Evolutionary conservation across 1,140 invertebrate genomes (phyloP).

Genomic region (Acromyrmex charruanus): DNA sequence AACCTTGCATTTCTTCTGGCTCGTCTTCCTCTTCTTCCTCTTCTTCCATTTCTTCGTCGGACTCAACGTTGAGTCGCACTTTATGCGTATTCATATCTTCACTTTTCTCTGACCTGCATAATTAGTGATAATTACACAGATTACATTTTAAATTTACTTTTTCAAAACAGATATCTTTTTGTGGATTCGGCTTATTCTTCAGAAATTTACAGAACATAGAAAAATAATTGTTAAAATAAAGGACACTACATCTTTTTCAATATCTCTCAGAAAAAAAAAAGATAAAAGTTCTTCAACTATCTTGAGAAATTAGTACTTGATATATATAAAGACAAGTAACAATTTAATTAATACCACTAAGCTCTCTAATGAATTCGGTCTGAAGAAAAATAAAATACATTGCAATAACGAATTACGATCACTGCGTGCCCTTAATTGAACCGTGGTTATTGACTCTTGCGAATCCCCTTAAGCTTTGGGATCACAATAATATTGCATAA

Average conservation of each 20-base stretch:
- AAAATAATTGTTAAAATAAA: constrained; percentile 11
- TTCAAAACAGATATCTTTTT: not conserved
- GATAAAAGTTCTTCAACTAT: constrained; percentile 3
- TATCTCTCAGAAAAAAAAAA: not conserved
- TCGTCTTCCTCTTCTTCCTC: constrained; percentile 85
- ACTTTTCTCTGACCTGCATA: constrained; percentile 89
- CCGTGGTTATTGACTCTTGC: constrained; percentile 1
- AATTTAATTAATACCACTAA: not conserved
- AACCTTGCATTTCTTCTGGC: constrained; percentile 81
- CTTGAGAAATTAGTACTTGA: not conserved
- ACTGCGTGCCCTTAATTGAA: not conserved
- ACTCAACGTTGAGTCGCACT: constrained; percentile 88
- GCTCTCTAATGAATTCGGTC: not conserved
- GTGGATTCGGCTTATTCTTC: not conserved
- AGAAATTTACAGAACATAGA: not conserved
- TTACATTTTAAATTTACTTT: not conserved
- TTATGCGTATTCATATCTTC: constrained; percentile 92
- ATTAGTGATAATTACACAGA: constrained; percentile 23
- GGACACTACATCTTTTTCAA: not conserved
- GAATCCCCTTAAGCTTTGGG: not conserved
- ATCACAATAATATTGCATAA: not conserved
- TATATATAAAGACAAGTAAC: not conserved
- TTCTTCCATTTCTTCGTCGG: constrained; percentile 87
- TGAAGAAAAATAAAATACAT: not conserved
- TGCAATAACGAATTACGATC: not conserved